phyloP scores from a whole-genome alignment of 1,140 invertebrate genomes.

The Meteorus sp. region DNA sequence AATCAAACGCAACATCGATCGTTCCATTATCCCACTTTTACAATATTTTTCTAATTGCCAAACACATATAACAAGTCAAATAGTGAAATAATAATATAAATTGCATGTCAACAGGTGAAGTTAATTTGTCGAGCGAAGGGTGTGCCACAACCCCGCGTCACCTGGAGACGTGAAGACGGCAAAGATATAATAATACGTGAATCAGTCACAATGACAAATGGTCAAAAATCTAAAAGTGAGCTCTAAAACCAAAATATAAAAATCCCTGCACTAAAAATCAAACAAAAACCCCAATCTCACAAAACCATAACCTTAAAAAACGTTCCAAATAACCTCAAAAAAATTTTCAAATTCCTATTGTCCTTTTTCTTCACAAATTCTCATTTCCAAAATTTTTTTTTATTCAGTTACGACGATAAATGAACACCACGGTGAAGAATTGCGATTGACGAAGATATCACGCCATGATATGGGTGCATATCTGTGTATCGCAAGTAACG shows the following conservation, averaged over 20 bases:
- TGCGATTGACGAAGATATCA: conserved; percentile 78
- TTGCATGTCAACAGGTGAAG: conserved; percentile 49
- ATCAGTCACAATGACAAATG: conserved; percentile 47
- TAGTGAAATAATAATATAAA: no score
- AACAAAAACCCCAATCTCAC: no score
- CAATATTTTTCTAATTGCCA: no score
- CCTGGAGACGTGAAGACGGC: conserved; percentile 85
- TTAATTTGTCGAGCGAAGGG: conserved; percentile 74
- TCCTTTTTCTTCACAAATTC: no score
- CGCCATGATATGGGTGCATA: conserved; percentile 88
- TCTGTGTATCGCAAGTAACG: conserved; percentile 82
- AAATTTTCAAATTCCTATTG: no score
- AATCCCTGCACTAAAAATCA: background rate
- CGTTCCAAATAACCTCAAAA: no score
- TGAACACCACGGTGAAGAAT: conserved; percentile 58
- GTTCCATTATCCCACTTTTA: no score
- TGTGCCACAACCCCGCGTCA: conserved; percentile 79
- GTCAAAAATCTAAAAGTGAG: conserved; percentile 67
- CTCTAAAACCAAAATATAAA: background rate
- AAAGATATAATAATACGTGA: conserved; percentile 77
- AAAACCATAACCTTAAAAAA: no score
- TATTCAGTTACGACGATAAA: conserved; percentile 22
- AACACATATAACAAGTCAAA: no score
- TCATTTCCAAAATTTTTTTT: background rate
- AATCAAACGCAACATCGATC: no score